Percentiles rank a stretch among this genome's conserved stretches.
Evolutionary conservation across 2,888 invertebrate species (phyloP).

Genomic region (Hymenopus coronatus): DNA sequence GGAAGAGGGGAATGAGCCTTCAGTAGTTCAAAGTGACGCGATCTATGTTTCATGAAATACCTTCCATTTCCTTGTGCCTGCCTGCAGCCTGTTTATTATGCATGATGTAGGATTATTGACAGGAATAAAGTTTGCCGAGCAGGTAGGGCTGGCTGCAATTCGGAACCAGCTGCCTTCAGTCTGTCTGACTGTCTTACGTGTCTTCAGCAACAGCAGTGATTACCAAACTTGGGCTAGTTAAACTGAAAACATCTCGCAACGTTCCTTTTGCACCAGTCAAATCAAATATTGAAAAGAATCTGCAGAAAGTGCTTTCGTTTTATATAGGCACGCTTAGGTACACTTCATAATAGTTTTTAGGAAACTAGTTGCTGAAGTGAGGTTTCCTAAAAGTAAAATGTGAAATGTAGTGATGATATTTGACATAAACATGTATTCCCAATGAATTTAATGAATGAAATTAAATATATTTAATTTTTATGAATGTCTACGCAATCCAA

Average conservation of each 20-base stretch:
- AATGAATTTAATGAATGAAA: too few relatives aligned
- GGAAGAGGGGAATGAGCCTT: not conserved
- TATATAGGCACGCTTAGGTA: too few relatives aligned
- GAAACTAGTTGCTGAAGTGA: too few relatives aligned
- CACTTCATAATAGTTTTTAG: too few relatives aligned
- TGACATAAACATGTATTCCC: too few relatives aligned
- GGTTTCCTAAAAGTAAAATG: too few relatives aligned
- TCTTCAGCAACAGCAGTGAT: not conserved
- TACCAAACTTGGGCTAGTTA: not conserved
- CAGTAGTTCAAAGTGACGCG: not conserved
- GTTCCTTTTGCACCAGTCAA: not conserved
- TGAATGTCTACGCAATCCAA: too few relatives aligned
- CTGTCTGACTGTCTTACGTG: not conserved
- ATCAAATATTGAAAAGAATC: not conserved
- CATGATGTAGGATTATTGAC: constrained; percentile 19
- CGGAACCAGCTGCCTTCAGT: not conserved
- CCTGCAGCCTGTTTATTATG: constrained; percentile 13
- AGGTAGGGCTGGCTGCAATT: not conserved
- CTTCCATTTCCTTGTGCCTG: not conserved
- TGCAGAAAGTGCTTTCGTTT: not conserved
- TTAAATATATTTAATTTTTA: too few relatives aligned
- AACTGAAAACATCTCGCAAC: not conserved
- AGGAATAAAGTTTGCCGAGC: not conserved
- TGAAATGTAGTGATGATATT: too few relatives aligned
- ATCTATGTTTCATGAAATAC: constrained; percentile 9